Base-by-base conservation (phyloP, 2,888 invertebrate species). In the Hypomecis atomaria region DNA sequence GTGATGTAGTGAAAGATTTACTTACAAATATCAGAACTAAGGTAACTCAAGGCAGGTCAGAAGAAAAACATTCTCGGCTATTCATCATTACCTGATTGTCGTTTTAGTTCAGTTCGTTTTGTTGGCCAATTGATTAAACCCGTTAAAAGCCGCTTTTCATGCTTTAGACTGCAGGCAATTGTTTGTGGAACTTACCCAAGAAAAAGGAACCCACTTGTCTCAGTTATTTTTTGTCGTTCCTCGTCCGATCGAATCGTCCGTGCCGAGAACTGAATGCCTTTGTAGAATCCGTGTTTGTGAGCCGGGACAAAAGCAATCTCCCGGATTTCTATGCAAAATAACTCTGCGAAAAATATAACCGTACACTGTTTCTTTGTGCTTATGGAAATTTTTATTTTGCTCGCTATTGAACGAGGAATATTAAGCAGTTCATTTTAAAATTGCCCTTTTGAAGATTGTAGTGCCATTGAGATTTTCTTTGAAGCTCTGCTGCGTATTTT, bases 221-320 rank as follows among this genome's bases (percentile, higher is more conserved):
- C 11, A 40, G 43, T 52, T 59, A 44, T 55, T 69, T 72, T 72
- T 73, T 74, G 69, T 74, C 74, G 72, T 82, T 78, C 23, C 23
- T 23, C 74, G 71, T 75, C 73, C 75, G 77, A 79, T 78, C 74
- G 76, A 78, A 81, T 79, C 74, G 71, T 73, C 79, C 73, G 71
- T 70, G 69, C 71, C 74, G 76, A 65, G 53, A 70, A 76, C 76
- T 76, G 74, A 82, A 81, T 78, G 78, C 82, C 82, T 88, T 85
- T 87, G 86, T 87, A 84, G 79, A 80, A 82, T 79, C 72, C 79
- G 85, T 87, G 85, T 89, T 88, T 88, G 85, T 81, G 81, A 72
- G 82, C 78, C 82, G 83, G 82, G 77, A 89, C 86, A 89, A 88
- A 85, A 85, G 84, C 86, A 89, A 87, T 87, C 81, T 83, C 75